Base-by-base conservation (phyloP, 2,888 invertebrate species). In the Pterobdella sp. region DNA sequence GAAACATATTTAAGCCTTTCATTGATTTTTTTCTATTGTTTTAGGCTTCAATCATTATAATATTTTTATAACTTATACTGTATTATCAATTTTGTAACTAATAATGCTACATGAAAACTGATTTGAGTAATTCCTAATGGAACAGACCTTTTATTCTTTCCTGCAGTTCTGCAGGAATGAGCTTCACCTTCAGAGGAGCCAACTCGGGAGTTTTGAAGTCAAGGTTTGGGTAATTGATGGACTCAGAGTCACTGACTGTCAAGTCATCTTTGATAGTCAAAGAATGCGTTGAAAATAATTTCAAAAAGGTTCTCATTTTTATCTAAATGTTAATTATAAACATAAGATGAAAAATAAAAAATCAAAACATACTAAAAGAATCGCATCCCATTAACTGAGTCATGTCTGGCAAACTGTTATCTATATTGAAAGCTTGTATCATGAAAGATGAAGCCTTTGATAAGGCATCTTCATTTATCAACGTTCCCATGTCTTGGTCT, bases 141-240 rank as follows among this genome's bases (percentile, higher is more conserved):
- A 18, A 34, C 71, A 34, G 1, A 94, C 94, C 92, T 78, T 90
- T 90, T 87, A 94, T 93, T 84, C 95, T 93, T 85, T 96, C 94
- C 85, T 94, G 88, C 75, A 96, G 90, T 87, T 95, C 95, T 10
- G 91, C 89, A 34, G 96, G 96, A 72, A 96, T 86, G 18, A 94
- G 92, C 75, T 93, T 89, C 37, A 71, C 74, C 65, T 74, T 91
- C 34, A 90, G 85, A 75, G 90, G 89, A 81, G 89, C 89, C 79
- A 94, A 87, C 82, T 93, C 83, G 42, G 80, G 76, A n/a, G 88
- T 88, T 85, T 31, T 90, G 84, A 36, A 89, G 88, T 91, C 85
- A 78, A 89, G 89, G 72, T 81, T 84, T 73, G 93, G 93, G 86
- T 96, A 96, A 84, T 96, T 95, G 81, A 89, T 89, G 81, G 94